phyloP scores from a whole-genome alignment of 2,113 vertebrate genomes.

The Anser cygnoides region DNA sequence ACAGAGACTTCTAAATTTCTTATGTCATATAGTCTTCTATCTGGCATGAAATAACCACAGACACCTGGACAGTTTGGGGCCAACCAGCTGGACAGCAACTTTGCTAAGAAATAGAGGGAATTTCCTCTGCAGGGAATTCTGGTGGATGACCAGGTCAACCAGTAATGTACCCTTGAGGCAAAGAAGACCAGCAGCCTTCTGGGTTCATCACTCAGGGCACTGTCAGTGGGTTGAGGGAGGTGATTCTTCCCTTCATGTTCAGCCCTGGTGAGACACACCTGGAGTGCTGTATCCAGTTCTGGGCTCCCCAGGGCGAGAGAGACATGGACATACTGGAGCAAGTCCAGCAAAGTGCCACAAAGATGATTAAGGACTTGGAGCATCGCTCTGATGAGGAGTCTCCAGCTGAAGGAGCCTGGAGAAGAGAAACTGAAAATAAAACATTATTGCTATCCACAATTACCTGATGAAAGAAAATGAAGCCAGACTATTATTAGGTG shows the following conservation, averaged over 20 bases:
- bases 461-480: neutral
- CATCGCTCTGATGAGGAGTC: neutral
- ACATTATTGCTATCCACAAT: neutral
- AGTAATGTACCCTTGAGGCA: neutral
- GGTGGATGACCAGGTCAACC: neutral
- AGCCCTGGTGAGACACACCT: neutral
- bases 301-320: no score
- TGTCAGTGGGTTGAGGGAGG: neutral
- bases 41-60: neutral
- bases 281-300: no score
- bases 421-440: neutral
- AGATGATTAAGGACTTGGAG: neutral
- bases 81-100: neutral
- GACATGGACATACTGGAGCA: neutral
- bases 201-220: neutral
- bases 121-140: neutral
- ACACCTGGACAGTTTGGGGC: neutral
- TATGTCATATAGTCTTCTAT: neutral
- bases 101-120: neutral
- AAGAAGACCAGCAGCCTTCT: neutral
- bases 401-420: neutral
- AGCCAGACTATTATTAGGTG: neutral
- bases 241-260: neutral
- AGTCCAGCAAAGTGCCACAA: neutral
- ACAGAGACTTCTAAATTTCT: neutral